Conservation (phyloP, 2,113 vertebrate species). For the Strigops habroptila region DNA sequence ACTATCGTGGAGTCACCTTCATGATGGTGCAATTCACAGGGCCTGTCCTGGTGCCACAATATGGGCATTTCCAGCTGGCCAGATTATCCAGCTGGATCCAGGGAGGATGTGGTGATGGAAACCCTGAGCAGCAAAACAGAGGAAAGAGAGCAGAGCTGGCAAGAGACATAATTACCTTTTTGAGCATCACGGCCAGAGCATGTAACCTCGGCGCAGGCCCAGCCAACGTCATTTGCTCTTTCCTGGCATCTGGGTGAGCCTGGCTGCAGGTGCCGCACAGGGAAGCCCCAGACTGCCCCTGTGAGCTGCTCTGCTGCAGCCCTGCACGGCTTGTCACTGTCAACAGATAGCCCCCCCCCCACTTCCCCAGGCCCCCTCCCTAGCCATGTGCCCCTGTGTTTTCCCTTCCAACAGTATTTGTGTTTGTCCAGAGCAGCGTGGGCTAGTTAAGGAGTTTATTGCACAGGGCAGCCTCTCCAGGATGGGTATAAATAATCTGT, state of each 20-base stretch:
- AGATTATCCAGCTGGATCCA: background rate
- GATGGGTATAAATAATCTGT: background rate
- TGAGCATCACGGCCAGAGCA: accelerated
- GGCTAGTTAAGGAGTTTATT: accelerated
- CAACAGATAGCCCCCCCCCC: too few species aligned
- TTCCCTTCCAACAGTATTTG: background rate
- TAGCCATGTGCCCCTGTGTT: accelerated
- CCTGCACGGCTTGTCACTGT: accelerated
- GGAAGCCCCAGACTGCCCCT: background rate
- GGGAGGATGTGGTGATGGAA: background rate
- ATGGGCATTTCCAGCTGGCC: background rate
- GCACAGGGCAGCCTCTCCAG: accelerated
- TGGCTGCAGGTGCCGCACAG: background rate
- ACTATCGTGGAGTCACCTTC: accelerated
- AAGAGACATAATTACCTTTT: too few species aligned
- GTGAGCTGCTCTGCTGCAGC: background rate
- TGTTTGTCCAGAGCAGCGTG: accelerated
- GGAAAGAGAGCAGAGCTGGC: background rate
- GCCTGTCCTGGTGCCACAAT: accelerated
- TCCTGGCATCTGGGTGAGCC: accelerated
- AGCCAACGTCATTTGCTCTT: accelerated
- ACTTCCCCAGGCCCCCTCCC: too few species aligned
- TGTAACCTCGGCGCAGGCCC: accelerated
- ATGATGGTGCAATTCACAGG: too few species aligned
- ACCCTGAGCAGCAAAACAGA: background rate